These are phyloP conservation scores for Choreutis nemorana DNA, from an alignment of 2,888 invertebrate genomes.

Conservation along the genomic window DNA sequence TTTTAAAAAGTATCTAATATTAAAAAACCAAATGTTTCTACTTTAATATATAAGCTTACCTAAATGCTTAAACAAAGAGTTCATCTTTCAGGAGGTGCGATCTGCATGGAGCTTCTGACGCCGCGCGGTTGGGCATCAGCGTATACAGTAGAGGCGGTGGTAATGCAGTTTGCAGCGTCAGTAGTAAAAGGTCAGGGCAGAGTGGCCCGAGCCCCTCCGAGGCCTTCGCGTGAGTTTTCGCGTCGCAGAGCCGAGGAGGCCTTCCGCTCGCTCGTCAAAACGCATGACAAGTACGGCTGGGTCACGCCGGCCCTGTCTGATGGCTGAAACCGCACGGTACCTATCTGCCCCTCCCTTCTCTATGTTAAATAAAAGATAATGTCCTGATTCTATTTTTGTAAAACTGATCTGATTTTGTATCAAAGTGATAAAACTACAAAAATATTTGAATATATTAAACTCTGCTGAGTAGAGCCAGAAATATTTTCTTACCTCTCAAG, in stretches of 20 bases:
- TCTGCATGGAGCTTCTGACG: conserved; percentile 88
- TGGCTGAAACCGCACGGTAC: conserved; percentile 73
- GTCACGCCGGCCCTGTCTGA: conserved; percentile 87
- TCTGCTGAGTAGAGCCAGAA: no score
- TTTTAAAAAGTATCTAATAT: not conserved
- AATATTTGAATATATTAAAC: no score
- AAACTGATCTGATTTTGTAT: no score
- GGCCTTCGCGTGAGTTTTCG: conserved; percentile 80
- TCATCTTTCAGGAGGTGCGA: conserved; percentile 72
- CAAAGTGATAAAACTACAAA: no score
- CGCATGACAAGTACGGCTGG: conserved; percentile 92
- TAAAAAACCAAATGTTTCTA: not conserved
- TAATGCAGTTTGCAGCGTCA: conserved; percentile 90
- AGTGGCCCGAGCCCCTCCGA: conserved; percentile 80
- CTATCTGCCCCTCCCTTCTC: no score
- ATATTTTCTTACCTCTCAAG: no score
- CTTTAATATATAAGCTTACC: not conserved
- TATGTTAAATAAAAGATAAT: no score
- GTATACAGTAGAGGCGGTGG: conserved; percentile 86
- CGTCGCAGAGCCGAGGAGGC: conserved; percentile 86
- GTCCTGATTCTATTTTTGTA: no score
- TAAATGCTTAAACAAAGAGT: not conserved
- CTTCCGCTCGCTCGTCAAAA: conserved; percentile 86
- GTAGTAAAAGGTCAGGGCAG: conserved; percentile 89
- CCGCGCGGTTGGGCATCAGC: conserved; percentile 90